Base-by-base conservation (phyloP, 2,888 invertebrate genomes). In the Ophraella communa region DNA sequence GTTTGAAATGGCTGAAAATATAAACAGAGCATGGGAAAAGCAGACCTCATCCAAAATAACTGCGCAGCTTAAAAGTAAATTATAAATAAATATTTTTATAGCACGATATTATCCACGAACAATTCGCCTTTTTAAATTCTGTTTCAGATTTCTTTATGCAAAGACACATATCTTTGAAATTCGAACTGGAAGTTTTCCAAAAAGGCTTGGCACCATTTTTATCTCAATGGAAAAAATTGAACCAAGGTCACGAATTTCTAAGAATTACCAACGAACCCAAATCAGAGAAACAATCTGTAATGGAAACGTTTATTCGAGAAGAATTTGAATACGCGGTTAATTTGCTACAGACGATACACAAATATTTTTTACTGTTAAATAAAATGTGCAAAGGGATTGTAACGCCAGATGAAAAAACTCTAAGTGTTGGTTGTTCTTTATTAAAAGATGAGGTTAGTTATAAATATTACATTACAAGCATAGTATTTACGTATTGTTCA, bases 1-100 rank as follows among this genome's bases (percentile, higher is more conserved):
- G 74, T 91, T 96, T 75, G 94, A 94, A 2, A 83, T 97, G 52
- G 93, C 97, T 0, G 90, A 90, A 56, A 97, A 96, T 79, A 93
- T 96, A 64, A 90, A 94, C 69, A 84, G 91, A 56, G 91, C 94
- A 7, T 92, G 93, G 87, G 94, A 96, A 80, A 87, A 71, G 42
- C 74, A 75, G 59, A 73, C 66, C 4, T 74, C 75, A 4, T 23
- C 65, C 11, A 70, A 71, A 49, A 66, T 78, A 45, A 73, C 76
- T 47, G 52, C 62, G 8, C 66, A 74, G 59, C 51, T 77, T n/a
- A 78, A 76, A 73, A 74, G 73, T 45, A 0, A 23, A 45, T 11
- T 14, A 10, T 20, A 10, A 10, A 10, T 3, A n/a, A n/a, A n/a
- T n/a, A n/a, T n/a, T n/a, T n/a, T n/a, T n/a, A n/a, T n/a, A n/a